Evolutionary conservation across 1,140 invertebrate genomes (phyloP).

Genomic region (Drosophila sulfurigaster): DNA sequence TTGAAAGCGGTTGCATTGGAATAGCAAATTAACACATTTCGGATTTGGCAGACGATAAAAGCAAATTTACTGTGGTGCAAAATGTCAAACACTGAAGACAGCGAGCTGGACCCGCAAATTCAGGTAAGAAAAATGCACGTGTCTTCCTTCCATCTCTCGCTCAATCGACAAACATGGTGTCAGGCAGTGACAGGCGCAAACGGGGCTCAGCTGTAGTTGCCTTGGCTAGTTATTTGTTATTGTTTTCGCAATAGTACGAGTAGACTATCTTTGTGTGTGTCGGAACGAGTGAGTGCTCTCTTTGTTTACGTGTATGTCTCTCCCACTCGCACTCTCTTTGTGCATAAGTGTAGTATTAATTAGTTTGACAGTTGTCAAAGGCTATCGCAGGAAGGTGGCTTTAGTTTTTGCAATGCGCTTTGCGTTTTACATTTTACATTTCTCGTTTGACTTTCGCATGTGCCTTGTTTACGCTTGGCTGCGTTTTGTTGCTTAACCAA

Average conservation of each 20-base stretch:
- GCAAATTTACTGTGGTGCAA: constrained; percentile 50
- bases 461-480: constrained; percentile 56
- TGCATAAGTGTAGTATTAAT: constrained; percentile 37
- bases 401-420: constrained; percentile 46
- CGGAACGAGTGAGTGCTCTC: constrained; percentile 19
- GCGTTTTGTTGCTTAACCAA: constrained; percentile 38
- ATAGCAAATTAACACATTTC: constrained; percentile 13
- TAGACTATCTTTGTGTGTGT: constrained; percentile 24
- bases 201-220: constrained; percentile 54
- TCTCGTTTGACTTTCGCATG: constrained; percentile 51
- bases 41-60: constrained; percentile 27
- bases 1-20: constrained; percentile 22
- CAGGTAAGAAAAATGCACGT: constrained; percentile 85
- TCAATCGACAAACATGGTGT: constrained; percentile 29
- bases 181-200: constrained; percentile 45
- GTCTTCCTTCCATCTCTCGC: not conserved
- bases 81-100: constrained; percentile 75
- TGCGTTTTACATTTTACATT: constrained; percentile 35
- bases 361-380: constrained; percentile 48
- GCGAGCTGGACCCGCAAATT: constrained; percentile 87
- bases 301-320: constrained; percentile 20
- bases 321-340: constrained; percentile 10
- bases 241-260: constrained; percentile 44
- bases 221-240: constrained; percentile 53
- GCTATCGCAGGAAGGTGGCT: constrained; percentile 38